Percentiles rank a stretch among this genome's conserved stretches.
These are phyloP conservation scores for Rachycentron canadum DNA, from an alignment of 2,797 vertebrate species.

Conservation along the genomic window DNA sequence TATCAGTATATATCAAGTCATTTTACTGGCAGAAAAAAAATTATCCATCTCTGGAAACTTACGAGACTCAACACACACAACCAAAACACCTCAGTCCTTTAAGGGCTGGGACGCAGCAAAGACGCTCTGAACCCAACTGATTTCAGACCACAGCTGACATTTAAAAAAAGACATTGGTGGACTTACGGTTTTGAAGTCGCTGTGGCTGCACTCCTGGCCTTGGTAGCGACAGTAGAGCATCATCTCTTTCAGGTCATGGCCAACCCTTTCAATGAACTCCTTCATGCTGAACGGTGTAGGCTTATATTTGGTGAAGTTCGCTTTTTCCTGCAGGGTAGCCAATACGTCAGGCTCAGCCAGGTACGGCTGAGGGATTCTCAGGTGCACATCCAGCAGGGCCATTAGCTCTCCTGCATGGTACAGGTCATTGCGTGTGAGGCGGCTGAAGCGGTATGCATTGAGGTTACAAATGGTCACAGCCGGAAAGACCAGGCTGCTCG, in stretches of 20 bases:
- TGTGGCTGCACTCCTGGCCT: constrained; percentile 93
- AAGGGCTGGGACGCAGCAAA: constrained; percentile 18
- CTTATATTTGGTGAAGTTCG: constrained; percentile 95
- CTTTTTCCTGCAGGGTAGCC: constrained; percentile 89
- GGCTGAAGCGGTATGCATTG: constrained; percentile 94
- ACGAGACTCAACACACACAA: constrained; percentile 7
- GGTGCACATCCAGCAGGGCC: constrained; percentile 94
- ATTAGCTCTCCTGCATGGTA: constrained; percentile 97
- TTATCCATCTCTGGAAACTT: constrained; percentile 28
- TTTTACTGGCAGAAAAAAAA: constrained; percentile 28
- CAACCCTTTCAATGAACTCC: constrained; percentile 95
- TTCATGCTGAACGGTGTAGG: constrained; percentile 97
- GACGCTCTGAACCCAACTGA: constrained; percentile 26
- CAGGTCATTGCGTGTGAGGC: constrained; percentile 94
- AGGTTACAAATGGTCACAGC: constrained; percentile 98
- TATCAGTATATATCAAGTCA: constrained; percentile 67
- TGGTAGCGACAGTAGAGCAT: constrained; percentile 98
- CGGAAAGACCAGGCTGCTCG: constrained; percentile 94
- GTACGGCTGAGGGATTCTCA: constrained; percentile 92
- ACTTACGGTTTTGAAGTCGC: constrained; percentile 98
- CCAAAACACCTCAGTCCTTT: constrained; percentile 32
- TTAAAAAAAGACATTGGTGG: constrained; percentile 25
- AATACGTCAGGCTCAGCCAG: constrained; percentile 93
- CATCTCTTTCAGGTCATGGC: constrained; percentile 97
- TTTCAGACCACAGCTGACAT: constrained; percentile 51